These are phyloP conservation scores for Epinephelus fuscoguttatus DNA, from an alignment of 2,113 vertebrate genomes.

Conservation along the genomic window DNA sequence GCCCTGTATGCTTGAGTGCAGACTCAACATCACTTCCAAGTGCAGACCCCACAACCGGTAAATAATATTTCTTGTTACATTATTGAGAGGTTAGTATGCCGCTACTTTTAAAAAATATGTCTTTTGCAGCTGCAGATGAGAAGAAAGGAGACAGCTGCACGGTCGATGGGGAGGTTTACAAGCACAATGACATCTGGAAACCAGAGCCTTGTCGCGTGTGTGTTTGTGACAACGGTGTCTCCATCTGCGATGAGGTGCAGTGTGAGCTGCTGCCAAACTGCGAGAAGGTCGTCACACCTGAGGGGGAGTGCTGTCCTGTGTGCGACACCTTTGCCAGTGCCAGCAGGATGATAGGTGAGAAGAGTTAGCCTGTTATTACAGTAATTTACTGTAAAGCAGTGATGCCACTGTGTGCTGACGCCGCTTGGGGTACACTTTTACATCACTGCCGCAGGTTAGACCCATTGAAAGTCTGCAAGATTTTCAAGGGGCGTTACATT, in stretches of 20 bases:
- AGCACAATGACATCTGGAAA: slow-evolving; percentile 93
- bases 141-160: slow-evolving; percentile 83
- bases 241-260: slow-evolving; percentile 92
- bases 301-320: slow-evolving; percentile 93
- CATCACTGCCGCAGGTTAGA: too few species aligned
- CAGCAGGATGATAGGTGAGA: slow-evolving; percentile 77
- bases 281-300: slow-evolving; percentile 85
- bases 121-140: slow-evolving; percentile 32
- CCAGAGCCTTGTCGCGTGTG: slow-evolving; percentile 90
- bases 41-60: slow-evolving; percentile 31
- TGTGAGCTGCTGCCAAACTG: slow-evolving; percentile 88
- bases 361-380: background rate
- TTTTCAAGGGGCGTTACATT: too few species aligned
- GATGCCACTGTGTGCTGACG: too few species aligned
- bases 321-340: slow-evolving; percentile 84
- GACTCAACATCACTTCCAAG: background rate
- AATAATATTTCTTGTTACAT: background rate
- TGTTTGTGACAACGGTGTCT: slow-evolving; percentile 92
- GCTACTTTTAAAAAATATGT: fast-evolving
- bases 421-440: too few species aligned
- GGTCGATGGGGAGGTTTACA: slow-evolving; percentile 87
- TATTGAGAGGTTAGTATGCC: fast-evolving
- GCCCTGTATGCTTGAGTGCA: slow-evolving; percentile 65
- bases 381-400: too few species aligned
- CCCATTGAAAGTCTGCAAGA: too few species aligned